Evolutionary conservation across 2,797 vertebrate species (phyloP), one percentile per base, ranked within the genome.

Genomic region (Xyrichtys novacula): DNA sequence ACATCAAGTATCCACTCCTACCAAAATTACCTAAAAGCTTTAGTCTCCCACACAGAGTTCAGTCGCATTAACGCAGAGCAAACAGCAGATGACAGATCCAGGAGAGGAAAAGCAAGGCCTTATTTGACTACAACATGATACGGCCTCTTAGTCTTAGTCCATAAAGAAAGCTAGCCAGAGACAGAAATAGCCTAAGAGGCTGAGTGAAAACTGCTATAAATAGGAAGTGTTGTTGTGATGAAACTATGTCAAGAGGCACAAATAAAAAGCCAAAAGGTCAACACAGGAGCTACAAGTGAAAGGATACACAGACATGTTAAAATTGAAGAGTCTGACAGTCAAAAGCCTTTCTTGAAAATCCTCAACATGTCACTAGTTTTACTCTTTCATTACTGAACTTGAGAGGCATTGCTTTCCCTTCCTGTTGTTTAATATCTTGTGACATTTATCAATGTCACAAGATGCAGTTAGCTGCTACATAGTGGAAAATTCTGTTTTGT

Each of bases 181-280:
- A 77, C 83, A 70, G 60, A 75, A 87, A 89, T 85, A 87, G 76
- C 78, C 55, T 70, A 49, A 40, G 71, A 66, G 52, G 60, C 25
- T 55, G 67, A 80, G 63, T 70, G 74, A 82, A 68, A 83, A 56
- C 53, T 32, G 65, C 81, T 92, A 90, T 81, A 85, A 85, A 91
- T 91, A 89, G 70, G 32, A 7, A 9, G 62, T 50, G 50, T 43
- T 78, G 72, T 69, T 66, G 31, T 47, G 47, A 64, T 79, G 58
- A 76, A 69, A 72, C 59, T 42, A 76, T 53, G 46, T 72, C 73
- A 76, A 63, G 76, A 66, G 76, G 50, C 80, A 69, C 50, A 69
- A 74, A 81, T 44, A 72, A 58, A 80, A 65, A 17, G 29, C 63
- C 68, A 26, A 14, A 42, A 73, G 61, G 74, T 77, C 74, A 77